Conservation (phyloP, 2,797 vertebrate species). For the Synaphobranchus kaupii region DNA sequence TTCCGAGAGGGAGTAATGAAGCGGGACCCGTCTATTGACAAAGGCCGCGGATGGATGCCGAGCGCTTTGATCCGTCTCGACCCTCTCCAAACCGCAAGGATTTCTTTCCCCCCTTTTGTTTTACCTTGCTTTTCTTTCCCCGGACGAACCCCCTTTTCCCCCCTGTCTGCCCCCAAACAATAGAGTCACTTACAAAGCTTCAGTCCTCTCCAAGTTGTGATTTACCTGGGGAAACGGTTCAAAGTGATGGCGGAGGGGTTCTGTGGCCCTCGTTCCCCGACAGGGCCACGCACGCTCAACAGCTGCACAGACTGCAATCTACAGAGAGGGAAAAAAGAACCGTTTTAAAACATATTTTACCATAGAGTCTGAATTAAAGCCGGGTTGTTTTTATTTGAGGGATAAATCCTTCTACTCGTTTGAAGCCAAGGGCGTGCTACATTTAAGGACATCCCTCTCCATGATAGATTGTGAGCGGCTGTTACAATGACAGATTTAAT, state of each 20-base stretch:
- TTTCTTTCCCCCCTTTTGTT: constrained; percentile 75
- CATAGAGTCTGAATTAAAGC: not conserved
- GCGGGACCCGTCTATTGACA: constrained; percentile 90
- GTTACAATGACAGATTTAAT: not conserved
- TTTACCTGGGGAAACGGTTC: constrained; percentile 77
- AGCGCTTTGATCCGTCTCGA: constrained; percentile 93
- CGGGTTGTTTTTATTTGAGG: not conserved
- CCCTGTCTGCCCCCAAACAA: constrained; percentile 79
- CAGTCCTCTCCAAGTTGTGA: constrained; percentile 74
- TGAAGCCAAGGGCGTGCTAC: not conserved
- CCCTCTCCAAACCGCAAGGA: constrained; percentile 85
- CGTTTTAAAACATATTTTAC: constrained; percentile 2
- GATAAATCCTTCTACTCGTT: not conserved
- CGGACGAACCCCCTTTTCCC: constrained; percentile 76
- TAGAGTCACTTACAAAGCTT: constrained; percentile 93
- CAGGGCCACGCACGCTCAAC: not conserved
- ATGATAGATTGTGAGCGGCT: not conserved
- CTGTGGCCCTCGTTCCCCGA: constrained; percentile 70
- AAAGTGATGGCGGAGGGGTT: constrained; percentile 73
- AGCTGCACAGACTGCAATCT: not conserved
- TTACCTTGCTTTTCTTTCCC: constrained; percentile 68
- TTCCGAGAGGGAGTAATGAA: constrained; percentile 94
- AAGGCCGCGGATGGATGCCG: constrained; percentile 92
- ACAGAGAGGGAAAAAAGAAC: not conserved
- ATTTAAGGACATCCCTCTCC: not conserved